Base-by-base conservation (phyloP, 1,140 invertebrate species). In the Nixonia krombeini region DNA sequence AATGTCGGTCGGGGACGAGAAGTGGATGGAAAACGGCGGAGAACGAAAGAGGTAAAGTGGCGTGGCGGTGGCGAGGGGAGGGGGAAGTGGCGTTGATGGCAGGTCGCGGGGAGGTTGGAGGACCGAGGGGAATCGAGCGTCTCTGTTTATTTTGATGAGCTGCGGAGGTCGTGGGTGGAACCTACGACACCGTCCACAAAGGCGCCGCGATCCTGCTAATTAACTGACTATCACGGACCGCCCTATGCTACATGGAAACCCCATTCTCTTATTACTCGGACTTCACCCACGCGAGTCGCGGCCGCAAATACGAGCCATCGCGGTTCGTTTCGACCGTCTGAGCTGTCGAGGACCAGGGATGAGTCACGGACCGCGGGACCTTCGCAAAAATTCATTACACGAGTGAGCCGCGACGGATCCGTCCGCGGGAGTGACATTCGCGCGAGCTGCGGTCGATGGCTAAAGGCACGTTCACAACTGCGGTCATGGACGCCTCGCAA, bases 61-160 rank as follows among this genome's bases (percentile, higher is more conserved):
- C 4, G 15, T 5, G 15, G 7, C 9, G 12, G 37, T 18, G 46
- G 47, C 7, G 29, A 53, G 33, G 53, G 47, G 45, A 40, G 40
- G 8, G 18, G 10, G 12, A n/a, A 12, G 2, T 33, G 31, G 5
- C 4, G 8, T 10, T 4, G 10, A 33, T 5, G 10, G n/a, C n/a
- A n/a, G 31, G 31, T 3, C 5, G 10, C 4, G 38, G 9, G 42
- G 28, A 29, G 37, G 33, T 17, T 9, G 13, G 28, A 18, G 1
- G 10, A 12, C 8, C 4, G 38, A 18, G 17, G 9, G 38, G 17
- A 3, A 41, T 6, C 9, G 18, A 4, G 17, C 16, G 18, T 17
- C 10, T 53, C 23, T 59, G 56, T 61, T 67, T 55, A 56, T 61
- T 67, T 61, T 61, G 56, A 59, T 51, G n/a, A n/a, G n/a, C n/a